Evolutionary conservation across 2,888 invertebrate genomes (phyloP), one percentile per base, ranked within the genome.

Genomic region (Drosophila barbarae): DNA sequence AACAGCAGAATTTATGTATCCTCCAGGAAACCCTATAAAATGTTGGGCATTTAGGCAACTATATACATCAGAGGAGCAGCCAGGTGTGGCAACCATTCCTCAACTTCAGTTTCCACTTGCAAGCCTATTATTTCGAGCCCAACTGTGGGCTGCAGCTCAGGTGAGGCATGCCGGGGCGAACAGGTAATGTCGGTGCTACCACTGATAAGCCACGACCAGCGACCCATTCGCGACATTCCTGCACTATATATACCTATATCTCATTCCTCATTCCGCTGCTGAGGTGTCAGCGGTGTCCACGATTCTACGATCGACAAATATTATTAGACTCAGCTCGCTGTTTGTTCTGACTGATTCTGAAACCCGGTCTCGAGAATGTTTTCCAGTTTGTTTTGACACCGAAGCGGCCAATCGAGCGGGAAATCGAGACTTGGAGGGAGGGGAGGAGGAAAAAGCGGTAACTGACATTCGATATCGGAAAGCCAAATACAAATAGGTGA

Each of bases 241-340:
- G 10, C 30, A 47, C 65, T 56, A n/a, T n/a, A 18, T n/a, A n/a
- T 10, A 52, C 9, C 30, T 52, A 52, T 53, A 36, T 36, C 44
- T 18, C 23, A 60, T 46, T 47, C 46, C 59, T 38, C 59, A 59
- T 38, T 46, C 26, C 44, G 23, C 58, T 32, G 21, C 28, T 10
- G 8, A 46, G 59, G 59, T 59, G 58, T 59, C 58, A 42, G 61
- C 34, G 46, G 30, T 18, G 35, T 64, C 41, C 51, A 36, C 51
- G 65, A 44, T 51, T 51, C 52, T 64, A 65, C 65, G 51, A 63
- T 63, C 63, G 28, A 63, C 63, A 63, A 63, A 63, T 63, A 63
- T 51, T 42, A 65, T 52, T 64, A 18, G 51, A 51, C 59, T 35
- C 8, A 26, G 44, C 35, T 59, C 7, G 30, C 30, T 59, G 12